These are phyloP conservation scores for Pituophis catenifer DNA, from an alignment of 2,113 vertebrate genomes.

Conservation along the genomic window DNA sequence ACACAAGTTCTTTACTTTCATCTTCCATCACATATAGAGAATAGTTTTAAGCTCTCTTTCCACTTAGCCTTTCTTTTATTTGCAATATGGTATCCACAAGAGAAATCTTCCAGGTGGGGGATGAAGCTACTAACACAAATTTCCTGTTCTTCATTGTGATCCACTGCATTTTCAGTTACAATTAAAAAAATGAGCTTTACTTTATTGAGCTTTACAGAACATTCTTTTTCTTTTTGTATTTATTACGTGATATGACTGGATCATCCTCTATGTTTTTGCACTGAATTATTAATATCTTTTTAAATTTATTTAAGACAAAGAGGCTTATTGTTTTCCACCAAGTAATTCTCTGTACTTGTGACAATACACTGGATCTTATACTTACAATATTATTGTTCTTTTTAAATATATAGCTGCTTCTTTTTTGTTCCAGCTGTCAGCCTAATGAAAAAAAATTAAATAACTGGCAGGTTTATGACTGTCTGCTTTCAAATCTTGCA, in stretches of 20 bases:
- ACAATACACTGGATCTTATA: not conserved
- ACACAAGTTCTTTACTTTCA: not conserved
- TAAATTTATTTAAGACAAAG: not conserved
- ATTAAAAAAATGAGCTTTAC: not conserved
- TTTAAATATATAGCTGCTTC: not conserved
- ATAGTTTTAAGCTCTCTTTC: not conserved
- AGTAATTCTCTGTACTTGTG: not conserved
- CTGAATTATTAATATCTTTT: not conserved
- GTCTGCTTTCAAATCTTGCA: not conserved
- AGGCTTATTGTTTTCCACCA: not conserved
- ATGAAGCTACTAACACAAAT: not conserved
- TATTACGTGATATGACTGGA: not conserved
- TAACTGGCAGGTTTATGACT: not conserved
- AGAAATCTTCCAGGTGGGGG: too few relatives aligned
- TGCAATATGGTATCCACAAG: not conserved
- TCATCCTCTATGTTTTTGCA: not conserved
- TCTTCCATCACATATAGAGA: not conserved
- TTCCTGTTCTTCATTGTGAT: not conserved
- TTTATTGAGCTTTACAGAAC: not conserved
- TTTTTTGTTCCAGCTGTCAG: not conserved
- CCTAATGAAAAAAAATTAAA: not conserved
- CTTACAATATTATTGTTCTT: not conserved
- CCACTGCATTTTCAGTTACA: not conserved
- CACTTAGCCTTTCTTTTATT: not conserved
- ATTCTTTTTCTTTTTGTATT: not conserved